Evolutionary conservation across 2,113 vertebrate species (phyloP), one percentile per base, ranked within the genome.

Genomic region (Oreotrochilus melanogaster): DNA sequence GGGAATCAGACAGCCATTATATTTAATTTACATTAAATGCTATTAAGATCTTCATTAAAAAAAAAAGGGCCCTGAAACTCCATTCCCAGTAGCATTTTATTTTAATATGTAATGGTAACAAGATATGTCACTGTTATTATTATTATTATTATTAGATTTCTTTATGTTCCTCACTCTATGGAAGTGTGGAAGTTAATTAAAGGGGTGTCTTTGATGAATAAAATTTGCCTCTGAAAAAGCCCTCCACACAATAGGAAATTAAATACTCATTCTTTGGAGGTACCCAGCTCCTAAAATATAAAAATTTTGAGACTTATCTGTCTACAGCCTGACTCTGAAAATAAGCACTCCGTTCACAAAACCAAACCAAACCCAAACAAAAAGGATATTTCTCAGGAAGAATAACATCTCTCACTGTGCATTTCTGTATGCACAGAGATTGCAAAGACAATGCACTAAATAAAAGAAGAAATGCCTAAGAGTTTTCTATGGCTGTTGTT

Each of bases 1-100:
- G 85, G 79, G 67, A 96, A 73, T 81, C 73, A 95, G 95, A 75
- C 57, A 78, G 62, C 51, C 45, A 87, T 94, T 91, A 82, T 66
- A 92, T 91, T 95, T 96, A 95, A 95, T 95, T 95, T 85, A 96
- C 83, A 96, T 91, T 95, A 89, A 94, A 91, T 79, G 88, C 45
- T 69, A 96, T 92, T 94, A 89, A 92, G 81, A 86, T 75, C 57
- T 79, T 94, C 47, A 92, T 92, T 58, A 67, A 92, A 88, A 86
- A 62, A 67, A 88, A 86, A 62, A 33, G 47, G 48, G 15, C 11
- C 37, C 90, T 62, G 48, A 93, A 75, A 75, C 50, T 47, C 39
- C 64, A 39, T 35, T 90, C 48, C 79, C 76, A 12, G 8, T 35
- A 92, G 83, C 47, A 94, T 57, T 93, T 93, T 64, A 66, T 81